These are phyloP conservation scores for Deilephila porcellus DNA, from an alignment of 2,888 invertebrate genomes.

Conservation along the genomic window DNA sequence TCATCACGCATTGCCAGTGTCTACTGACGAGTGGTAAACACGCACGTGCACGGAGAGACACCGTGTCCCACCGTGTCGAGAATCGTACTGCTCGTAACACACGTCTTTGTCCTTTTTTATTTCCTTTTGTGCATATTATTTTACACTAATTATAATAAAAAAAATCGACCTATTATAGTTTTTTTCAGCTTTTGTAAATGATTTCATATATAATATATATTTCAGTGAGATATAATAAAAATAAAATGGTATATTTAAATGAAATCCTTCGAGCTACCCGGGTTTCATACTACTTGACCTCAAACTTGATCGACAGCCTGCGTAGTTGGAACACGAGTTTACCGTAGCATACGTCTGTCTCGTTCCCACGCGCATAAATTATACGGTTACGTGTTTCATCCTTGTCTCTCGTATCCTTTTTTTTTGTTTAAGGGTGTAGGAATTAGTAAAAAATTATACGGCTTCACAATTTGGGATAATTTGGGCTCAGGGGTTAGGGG, in stretches of 20 bases:
- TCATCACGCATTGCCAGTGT: constrained; percentile 68
- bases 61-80: constrained; percentile 34
- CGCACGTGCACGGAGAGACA: constrained; percentile 32
- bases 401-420: constrained; percentile 50
- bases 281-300: constrained; percentile 11
- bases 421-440: constrained; percentile 50
- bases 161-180: background rate
- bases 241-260: background rate
- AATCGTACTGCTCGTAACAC: background rate
- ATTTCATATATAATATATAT: too few relatives aligned
- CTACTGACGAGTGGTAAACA: constrained; percentile 43
- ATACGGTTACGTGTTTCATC: constrained; percentile 44
- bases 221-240: background rate
- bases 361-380: constrained; percentile 50
- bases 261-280: background rate
- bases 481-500: constrained; percentile 35
- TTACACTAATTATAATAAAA: background rate
- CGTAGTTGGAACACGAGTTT: constrained; percentile 45
- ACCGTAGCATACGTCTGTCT: constrained; percentile 42
- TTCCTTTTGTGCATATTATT: background rate
- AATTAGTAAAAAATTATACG: constrained; percentile 49
- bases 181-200: too few relatives aligned
- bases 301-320: constrained; percentile 28
- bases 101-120: background rate
- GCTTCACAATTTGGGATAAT: constrained; percentile 45